These are phyloP conservation scores for Drosophila bunnanda DNA, from an alignment of 2,888 invertebrate genomes.

Conservation along the genomic window DNA sequence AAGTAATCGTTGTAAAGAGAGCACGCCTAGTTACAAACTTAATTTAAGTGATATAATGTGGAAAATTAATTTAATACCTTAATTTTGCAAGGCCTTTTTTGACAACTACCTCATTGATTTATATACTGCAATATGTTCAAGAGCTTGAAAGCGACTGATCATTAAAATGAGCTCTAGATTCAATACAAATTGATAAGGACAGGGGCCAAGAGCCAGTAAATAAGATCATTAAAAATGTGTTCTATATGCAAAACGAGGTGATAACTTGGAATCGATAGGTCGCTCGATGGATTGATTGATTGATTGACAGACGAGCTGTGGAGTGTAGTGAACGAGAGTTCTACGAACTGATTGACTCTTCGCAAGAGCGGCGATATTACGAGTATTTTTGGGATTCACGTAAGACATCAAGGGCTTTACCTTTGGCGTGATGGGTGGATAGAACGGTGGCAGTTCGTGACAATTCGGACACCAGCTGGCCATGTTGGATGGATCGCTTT, in stretches of 20 bases:
- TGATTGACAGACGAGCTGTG: conserved; percentile 30
- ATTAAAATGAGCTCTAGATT: conserved; percentile 5
- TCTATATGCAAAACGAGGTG: conserved; percentile 14
- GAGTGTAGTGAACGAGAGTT: conserved; percentile 6
- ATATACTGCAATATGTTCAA: not conserved
- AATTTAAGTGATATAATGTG: not conserved
- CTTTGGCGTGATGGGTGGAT: conserved; percentile 79
- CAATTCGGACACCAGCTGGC: conserved; percentile 83
- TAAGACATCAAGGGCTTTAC: conserved; percentile 66
- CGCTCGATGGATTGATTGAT: conserved; percentile 42
- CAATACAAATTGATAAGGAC: conserved; percentile 5
- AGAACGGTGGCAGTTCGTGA: conserved; percentile 77
- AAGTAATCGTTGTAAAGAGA: not conserved
- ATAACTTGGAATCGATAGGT: not conserved
- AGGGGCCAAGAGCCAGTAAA: not conserved
- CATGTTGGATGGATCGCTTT: conserved; percentile 57
- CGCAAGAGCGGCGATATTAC: conserved; percentile 24
- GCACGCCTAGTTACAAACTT: not conserved
- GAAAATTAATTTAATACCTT: not conserved
- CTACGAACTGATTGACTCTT: conserved; percentile 24
- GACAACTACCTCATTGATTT: no score
- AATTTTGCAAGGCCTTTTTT: not conserved
- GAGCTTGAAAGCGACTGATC: not conserved
- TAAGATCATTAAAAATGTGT: conserved; percentile 4
- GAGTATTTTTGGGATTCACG: conserved; percentile 37